Evolutionary conservation across 2,113 vertebrate species (phyloP).

Genomic region (Etheostoma cragini): DNA sequence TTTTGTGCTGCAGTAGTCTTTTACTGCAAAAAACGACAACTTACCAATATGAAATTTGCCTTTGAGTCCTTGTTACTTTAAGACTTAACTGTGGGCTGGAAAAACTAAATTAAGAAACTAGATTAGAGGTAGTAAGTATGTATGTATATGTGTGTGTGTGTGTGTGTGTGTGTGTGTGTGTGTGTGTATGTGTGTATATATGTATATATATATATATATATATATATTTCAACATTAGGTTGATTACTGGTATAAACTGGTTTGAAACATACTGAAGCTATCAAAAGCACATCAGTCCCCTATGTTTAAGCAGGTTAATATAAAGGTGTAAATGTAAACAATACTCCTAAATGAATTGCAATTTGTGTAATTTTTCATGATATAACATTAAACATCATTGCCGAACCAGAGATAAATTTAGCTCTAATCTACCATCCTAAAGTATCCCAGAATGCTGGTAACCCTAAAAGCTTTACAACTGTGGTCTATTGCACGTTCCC

Average conservation of each 20-base stretch:
- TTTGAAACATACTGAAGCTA: constrained; percentile 6
- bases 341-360: neutral
- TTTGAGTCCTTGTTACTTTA: neutral
- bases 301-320: neutral
- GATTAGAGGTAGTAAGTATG: constrained; percentile 12
- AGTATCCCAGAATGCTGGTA: constrained; percentile 41
- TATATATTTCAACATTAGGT: constrained; percentile 7
- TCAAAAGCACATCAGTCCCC: neutral
- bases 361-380: neutral
- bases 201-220: too few relatives aligned
- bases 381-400: constrained; percentile 1
- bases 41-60: neutral
- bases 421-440: constrained; percentile 3
- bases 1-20: constrained; percentile 58
- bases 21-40: constrained; percentile 59
- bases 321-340: neutral
- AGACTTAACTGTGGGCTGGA: neutral
- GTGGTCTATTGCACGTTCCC: constrained; percentile 41
- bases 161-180: too few relatives aligned
- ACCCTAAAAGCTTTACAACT: constrained; percentile 29
- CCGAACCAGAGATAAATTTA: constrained; percentile 26
- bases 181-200: too few relatives aligned
- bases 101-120: neutral
- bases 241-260: neutral
- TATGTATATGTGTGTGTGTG: too few relatives aligned